Conservation (phyloP, 2,113 vertebrate species). For the Hippolais icterina region DNA sequence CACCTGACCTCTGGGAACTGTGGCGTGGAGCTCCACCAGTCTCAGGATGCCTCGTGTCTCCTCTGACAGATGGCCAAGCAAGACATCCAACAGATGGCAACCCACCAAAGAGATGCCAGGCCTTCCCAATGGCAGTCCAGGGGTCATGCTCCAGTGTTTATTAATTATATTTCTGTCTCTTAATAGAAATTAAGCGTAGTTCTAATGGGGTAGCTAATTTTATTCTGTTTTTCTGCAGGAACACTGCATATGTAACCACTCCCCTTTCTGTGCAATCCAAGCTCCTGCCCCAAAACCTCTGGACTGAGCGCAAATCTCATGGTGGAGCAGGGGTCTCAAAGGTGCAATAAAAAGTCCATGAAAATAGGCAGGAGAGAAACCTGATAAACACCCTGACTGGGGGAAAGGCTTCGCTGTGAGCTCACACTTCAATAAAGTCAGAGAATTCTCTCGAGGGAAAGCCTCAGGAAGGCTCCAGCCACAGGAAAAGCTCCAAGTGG, state of each 20-base stretch:
- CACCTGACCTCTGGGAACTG: neutral
- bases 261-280: neutral
- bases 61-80: neutral
- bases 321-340: neutral
- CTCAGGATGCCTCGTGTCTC: neutral
- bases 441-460: neutral
- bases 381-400: neutral
- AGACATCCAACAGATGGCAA: neutral
- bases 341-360: neutral
- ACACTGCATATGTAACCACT: neutral
- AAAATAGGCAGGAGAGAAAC: conserved; percentile 3
- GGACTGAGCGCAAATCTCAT: neutral
- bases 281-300: neutral
- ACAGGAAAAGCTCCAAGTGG: neutral
- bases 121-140: neutral
- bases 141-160: neutral
- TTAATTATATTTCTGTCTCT: neutral
- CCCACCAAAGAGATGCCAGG: neutral
- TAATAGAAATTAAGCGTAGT: neutral
- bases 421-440: conserved; percentile 26
- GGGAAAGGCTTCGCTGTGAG: neutral
- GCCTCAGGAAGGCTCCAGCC: neutral
- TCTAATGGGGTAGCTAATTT: neutral
- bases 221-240: neutral
- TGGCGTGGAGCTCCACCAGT: neutral